Evolutionary conservation across 2,113 vertebrate species (phyloP).

Genomic region (Bucco capensis): DNA sequence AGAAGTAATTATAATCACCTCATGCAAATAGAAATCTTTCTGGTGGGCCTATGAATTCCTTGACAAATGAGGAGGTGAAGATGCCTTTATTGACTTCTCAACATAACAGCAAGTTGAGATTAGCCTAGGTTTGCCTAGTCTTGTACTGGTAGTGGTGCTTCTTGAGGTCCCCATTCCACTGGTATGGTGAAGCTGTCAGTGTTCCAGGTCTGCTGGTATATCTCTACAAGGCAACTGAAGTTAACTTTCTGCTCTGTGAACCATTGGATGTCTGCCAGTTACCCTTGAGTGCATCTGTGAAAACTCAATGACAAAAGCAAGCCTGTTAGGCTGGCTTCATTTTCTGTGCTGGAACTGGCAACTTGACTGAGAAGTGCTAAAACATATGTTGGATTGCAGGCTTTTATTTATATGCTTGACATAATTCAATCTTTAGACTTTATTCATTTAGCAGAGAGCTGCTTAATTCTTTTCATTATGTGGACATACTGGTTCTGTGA

Average conservation of each 20-base stretch:
- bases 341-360: conserved; percentile 4
- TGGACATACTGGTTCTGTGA: not conserved
- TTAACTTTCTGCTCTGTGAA: not conserved
- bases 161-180: not conserved
- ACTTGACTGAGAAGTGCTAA: not conserved
- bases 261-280: not conserved
- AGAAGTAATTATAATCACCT: not conserved
- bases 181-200: not conserved
- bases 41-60: not conserved
- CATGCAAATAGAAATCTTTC: not conserved
- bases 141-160: not conserved
- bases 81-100: not conserved
- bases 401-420: not conserved
- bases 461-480: not conserved
- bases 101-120: not conserved
- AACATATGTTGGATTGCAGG: not conserved
- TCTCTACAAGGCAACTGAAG: not conserved
- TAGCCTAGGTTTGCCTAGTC: not conserved
- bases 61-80: not conserved
- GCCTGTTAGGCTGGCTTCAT: not conserved
- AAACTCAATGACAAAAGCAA: conserved; percentile 6
- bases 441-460: not conserved
- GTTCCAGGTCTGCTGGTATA: not conserved
- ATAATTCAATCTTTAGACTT: not conserved
- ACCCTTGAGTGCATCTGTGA: not conserved